Percentiles rank a stretch among this genome's conserved stretches.
These are phyloP conservation scores for Orthonychiurus folsomi DNA, from an alignment of 2,888 invertebrate species.

Conservation along the genomic window DNA sequence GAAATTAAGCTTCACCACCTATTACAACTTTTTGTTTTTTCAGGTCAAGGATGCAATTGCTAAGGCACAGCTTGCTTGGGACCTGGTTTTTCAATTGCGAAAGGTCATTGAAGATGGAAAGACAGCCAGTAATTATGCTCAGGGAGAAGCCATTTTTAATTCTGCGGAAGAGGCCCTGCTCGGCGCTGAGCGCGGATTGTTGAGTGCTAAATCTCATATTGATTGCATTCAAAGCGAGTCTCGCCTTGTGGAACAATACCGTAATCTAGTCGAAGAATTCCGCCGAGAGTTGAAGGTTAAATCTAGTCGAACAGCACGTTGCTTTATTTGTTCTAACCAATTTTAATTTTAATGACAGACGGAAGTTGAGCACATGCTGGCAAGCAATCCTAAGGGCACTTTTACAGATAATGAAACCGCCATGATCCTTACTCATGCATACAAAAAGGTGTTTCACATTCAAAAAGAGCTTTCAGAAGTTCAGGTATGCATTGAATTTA, in stretches of 20 bases:
- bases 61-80: constrained; percentile 39
- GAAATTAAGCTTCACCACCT: too few species aligned
- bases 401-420: constrained; percentile 33
- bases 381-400: constrained; percentile 22
- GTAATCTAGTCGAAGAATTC: constrained; percentile 19
- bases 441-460: constrained; percentile 38
- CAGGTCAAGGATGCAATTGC: constrained; percentile 31
- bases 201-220: constrained; percentile 33
- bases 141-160: constrained; percentile 35
- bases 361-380: constrained; percentile 34
- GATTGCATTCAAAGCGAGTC: constrained; percentile 35
- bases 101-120: constrained; percentile 37
- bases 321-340: background rate
- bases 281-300: constrained; percentile 15
- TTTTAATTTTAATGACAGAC: constrained; percentile 18
- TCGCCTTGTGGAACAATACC: constrained; percentile 34
- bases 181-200: constrained; percentile 37
- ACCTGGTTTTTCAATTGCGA: constrained; percentile 34
- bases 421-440: constrained; percentile 39
- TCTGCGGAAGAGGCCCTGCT: constrained; percentile 37
- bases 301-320: background rate
- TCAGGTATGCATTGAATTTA: constrained; percentile 30
- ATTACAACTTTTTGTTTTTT: too few species aligned
- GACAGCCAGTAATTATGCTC: constrained; percentile 21
- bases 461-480: constrained; percentile 37